These are phyloP conservation scores for Amphipyra berbera DNA, from an alignment of 2,888 invertebrate genomes.

Conservation along the genomic window DNA sequence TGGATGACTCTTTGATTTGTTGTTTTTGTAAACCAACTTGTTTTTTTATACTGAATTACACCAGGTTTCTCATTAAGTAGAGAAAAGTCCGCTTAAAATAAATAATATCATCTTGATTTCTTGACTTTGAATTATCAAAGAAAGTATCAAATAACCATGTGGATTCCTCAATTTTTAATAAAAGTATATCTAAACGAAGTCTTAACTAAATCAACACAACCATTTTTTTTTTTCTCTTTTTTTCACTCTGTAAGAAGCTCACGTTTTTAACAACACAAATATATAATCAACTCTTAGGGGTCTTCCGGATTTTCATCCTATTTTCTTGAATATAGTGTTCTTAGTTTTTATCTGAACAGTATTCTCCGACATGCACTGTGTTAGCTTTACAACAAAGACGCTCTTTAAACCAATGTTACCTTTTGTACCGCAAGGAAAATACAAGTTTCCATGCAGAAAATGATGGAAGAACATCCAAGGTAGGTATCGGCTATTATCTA, in stretches of 20 bases:
- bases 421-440: slow-evolving; percentile 14
- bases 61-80: background rate
- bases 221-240: too few relatives aligned
- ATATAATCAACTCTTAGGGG: background rate
- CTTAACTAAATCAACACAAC: too few relatives aligned
- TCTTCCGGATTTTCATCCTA: slow-evolving; percentile 1
- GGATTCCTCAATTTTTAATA: too few relatives aligned
- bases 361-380: slow-evolving; percentile 14
- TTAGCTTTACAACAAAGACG: slow-evolving; percentile 26
- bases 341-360: slow-evolving; percentile 4
- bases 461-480: slow-evolving; percentile 32
- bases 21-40: background rate
- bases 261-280: too few relatives aligned
- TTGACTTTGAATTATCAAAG: background rate
- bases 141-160: background rate
- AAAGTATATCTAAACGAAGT: too few relatives aligned
- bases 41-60: background rate
- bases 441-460: slow-evolving; percentile 17
- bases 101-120: too few relatives aligned
- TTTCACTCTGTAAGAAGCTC: too few relatives aligned
- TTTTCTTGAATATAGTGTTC: background rate
- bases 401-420: slow-evolving; percentile 12
- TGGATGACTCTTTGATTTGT: slow-evolving; percentile 20
- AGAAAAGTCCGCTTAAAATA: background rate
- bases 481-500: slow-evolving; percentile 7